Evolutionary conservation across 2,113 vertebrate genomes (phyloP).

Genomic region (Paramormyrops kingsleyae): DNA sequence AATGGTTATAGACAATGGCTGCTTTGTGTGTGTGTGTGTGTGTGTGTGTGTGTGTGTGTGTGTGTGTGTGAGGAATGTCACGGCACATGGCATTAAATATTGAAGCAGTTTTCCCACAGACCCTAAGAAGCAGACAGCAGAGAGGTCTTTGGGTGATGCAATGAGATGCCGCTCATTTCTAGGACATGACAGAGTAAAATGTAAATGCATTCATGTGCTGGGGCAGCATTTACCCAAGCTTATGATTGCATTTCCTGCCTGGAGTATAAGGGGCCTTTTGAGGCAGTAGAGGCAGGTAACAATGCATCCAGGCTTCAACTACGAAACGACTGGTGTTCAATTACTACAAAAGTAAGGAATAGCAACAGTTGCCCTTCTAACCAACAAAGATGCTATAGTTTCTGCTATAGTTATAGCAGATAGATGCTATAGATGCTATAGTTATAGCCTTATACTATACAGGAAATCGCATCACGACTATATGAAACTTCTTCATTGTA

Average conservation of each 20-base stretch:
- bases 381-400: background rate
- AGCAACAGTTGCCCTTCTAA: background rate
- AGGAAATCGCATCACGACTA: background rate
- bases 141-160: background rate
- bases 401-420: no score
- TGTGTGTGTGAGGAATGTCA: slow-evolving; percentile 1
- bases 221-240: background rate
- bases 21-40: background rate
- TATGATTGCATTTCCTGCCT: background rate
- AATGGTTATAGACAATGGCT: background rate
- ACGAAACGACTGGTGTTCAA: background rate
- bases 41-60: background rate
- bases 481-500: background rate
- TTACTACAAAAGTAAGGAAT: background rate
- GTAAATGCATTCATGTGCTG: background rate
- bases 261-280: background rate
- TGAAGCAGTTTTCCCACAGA: background rate
- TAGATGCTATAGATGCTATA: no score
- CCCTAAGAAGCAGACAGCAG: background rate
- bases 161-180: background rate
- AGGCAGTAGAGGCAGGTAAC: background rate
- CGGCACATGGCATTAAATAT: background rate
- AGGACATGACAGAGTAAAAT: background rate
- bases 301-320: background rate
- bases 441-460: background rate